Evolutionary conservation across 2,888 invertebrate genomes (phyloP).

Genomic region (Drosophila buzzatii): DNA sequence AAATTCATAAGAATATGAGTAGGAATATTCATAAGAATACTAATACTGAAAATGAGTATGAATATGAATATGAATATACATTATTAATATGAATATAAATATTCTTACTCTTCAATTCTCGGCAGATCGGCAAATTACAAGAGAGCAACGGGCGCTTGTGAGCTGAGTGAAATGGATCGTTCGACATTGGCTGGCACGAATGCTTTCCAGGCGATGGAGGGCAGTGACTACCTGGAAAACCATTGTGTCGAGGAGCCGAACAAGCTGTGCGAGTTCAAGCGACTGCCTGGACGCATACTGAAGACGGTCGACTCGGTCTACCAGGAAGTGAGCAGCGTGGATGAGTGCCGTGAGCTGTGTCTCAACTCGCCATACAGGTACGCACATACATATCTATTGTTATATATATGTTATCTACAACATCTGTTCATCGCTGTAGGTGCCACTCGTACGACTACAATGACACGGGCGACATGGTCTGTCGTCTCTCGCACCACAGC

Average conservation of each 20-base stretch:
- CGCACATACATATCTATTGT: conserved; percentile 1
- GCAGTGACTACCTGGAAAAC: conserved; percentile 87
- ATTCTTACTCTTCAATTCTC: background rate
- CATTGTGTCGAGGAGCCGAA: conserved; percentile 96
- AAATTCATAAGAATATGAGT: too few species aligned
- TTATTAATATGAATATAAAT: background rate
- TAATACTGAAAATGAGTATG: too few species aligned
- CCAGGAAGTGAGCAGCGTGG: conserved; percentile 93
- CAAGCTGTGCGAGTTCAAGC: conserved; percentile 96
- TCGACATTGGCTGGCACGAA: conserved; percentile 93
- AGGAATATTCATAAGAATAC: too few species aligned
- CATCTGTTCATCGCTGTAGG: conserved; percentile 80
- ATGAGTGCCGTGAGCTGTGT: conserved; percentile 95
- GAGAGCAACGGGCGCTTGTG: conserved; percentile 93
- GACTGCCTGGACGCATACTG: conserved; percentile 93
- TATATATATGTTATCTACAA: background rate
- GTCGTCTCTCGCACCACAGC: conserved; percentile 94
- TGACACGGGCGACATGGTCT: conserved; percentile 87
- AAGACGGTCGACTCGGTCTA: conserved; percentile 97
- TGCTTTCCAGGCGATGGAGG: conserved; percentile 89
- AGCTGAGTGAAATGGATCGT: conserved; percentile 95
- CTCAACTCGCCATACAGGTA: conserved; percentile 92
- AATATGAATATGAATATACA: too few species aligned
- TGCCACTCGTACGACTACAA: conserved; percentile 98
- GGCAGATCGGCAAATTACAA: conserved; percentile 95